These are phyloP conservation scores for Catostomus latipinnis DNA, from an alignment of 2,797 vertebrate genomes.

Conservation along the genomic window DNA sequence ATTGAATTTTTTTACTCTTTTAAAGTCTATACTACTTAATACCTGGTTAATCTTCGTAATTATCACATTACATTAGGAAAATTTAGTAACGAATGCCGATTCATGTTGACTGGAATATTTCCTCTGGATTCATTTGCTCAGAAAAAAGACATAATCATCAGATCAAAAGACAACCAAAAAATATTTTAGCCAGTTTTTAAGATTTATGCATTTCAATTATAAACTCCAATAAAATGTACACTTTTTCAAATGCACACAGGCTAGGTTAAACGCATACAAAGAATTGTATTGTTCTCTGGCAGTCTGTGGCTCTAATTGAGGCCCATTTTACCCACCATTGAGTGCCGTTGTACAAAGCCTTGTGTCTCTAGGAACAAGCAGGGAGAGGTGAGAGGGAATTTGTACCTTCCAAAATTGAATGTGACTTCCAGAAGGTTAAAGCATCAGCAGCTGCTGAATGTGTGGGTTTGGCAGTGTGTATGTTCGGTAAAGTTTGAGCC, in stretches of 20 bases:
- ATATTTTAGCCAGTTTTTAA: too few relatives aligned
- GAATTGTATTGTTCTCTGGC: constrained; percentile 58
- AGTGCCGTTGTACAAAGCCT: constrained; percentile 58
- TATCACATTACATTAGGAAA: too few relatives aligned
- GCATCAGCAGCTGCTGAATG: constrained; percentile 67
- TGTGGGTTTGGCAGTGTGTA: constrained; percentile 62
- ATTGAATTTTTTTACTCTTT: too few relatives aligned
- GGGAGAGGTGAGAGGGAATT: constrained; percentile 54
- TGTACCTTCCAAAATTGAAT: constrained; percentile 69
- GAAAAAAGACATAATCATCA: too few relatives aligned
- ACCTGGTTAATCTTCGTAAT: too few relatives aligned
- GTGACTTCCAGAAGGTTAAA: constrained; percentile 71
- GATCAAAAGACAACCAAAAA: too few relatives aligned
- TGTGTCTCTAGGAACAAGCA: constrained; percentile 63
- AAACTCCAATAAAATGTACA: not conserved
- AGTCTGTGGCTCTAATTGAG: constrained; percentile 58
- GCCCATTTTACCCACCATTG: constrained; percentile 58
- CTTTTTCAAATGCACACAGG: constrained; percentile 15
- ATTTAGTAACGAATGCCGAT: too few relatives aligned
- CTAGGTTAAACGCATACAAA: constrained; percentile 45
- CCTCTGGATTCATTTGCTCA: too few relatives aligned
- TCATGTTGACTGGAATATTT: too few relatives aligned
- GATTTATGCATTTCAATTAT: not conserved
- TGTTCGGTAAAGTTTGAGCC: constrained; percentile 36
- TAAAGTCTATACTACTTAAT: too few relatives aligned